Evolutionary conservation across 2,797 vertebrate species (phyloP).

Genomic region (Trematomus bernacchii): DNA sequence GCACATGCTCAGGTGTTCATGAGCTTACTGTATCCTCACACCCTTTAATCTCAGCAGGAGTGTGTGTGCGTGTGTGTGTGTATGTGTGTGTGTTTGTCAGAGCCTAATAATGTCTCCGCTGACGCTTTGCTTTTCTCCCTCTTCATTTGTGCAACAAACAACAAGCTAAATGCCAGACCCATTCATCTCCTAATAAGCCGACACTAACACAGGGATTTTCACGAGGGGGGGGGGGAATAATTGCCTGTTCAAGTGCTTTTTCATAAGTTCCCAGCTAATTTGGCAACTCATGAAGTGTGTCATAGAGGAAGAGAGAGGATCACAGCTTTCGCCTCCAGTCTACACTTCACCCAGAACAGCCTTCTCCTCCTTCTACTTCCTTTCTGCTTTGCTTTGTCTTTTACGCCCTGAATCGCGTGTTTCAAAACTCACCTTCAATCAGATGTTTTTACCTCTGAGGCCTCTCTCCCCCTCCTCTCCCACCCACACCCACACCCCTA

Average conservation of each 20-base stretch:
- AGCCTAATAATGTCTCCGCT: conserved; percentile 53
- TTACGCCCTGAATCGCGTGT: conserved; percentile 35
- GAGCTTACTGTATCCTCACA: conserved; percentile 16
- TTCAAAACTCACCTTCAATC: conserved; percentile 67
- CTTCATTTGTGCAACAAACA: conserved; percentile 69
- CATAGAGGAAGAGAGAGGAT: conserved; percentile 54
- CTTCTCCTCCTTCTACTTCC: conserved; percentile 31
- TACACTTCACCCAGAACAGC: conserved; percentile 61
- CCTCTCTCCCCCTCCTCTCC: conserved; percentile 1
- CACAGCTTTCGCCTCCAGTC: conserved; percentile 67
- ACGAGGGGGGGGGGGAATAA: conserved; percentile 55
- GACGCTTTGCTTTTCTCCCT: conserved; percentile 42
- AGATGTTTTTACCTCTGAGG: conserved; percentile 60
- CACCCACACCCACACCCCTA: neutral
- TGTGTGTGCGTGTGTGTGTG: conserved; percentile 12
- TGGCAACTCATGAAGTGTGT: conserved; percentile 75
- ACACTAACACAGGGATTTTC: conserved; percentile 62
- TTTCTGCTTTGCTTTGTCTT: conserved; percentile 61
- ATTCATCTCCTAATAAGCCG: conserved; percentile 73
- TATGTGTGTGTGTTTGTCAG: conserved; percentile 11
- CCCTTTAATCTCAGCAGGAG: conserved; percentile 29
- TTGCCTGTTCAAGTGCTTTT: conserved; percentile 75
- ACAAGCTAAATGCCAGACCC: conserved; percentile 67
- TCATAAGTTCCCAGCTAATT: conserved; percentile 73
- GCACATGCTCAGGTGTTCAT: conserved; percentile 17